phyloP scores from a whole-genome alignment of 2,797 vertebrate species.

The Clarias platycephalus region DNA sequence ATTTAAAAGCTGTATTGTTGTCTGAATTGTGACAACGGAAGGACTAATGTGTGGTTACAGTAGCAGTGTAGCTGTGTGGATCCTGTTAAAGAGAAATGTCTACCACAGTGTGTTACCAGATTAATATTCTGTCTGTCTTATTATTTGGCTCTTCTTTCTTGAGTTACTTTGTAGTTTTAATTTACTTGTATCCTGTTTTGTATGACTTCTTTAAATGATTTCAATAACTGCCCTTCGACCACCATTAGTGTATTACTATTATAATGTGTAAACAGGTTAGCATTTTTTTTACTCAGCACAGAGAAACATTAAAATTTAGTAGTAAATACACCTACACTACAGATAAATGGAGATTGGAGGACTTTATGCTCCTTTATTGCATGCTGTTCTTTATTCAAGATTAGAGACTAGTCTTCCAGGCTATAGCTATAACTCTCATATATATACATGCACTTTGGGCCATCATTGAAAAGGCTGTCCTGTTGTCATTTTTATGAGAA shows the following conservation, averaged over 20 bases:
- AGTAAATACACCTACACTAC: background rate
- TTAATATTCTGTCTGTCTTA: background rate
- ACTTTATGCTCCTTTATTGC: conserved; percentile 3
- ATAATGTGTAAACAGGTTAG: background rate
- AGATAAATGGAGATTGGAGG: background rate
- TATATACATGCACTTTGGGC: conserved; percentile 4
- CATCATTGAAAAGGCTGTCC: conserved; percentile 29
- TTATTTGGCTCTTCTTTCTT: background rate
- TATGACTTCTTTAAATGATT: background rate
- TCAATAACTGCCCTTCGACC: background rate
- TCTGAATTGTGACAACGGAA: background rate
- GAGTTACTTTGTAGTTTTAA: background rate
- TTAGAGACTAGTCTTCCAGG: conserved; percentile 43
- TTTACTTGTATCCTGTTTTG: background rate
- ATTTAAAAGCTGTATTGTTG: background rate
- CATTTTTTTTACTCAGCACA: background rate
- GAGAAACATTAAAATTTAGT: background rate
- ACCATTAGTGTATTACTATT: background rate
- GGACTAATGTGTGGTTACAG: background rate
- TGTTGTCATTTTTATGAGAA: conserved; percentile 52
- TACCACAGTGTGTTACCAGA: no score
- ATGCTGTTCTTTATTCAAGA: conserved; percentile 40
- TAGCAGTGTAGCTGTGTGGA: background rate
- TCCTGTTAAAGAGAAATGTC: background rate
- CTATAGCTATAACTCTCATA: conserved; percentile 31